Evolutionary conservation across 2,797 vertebrate genomes (phyloP).

Genomic region (Takifugu ocellatus): DNA sequence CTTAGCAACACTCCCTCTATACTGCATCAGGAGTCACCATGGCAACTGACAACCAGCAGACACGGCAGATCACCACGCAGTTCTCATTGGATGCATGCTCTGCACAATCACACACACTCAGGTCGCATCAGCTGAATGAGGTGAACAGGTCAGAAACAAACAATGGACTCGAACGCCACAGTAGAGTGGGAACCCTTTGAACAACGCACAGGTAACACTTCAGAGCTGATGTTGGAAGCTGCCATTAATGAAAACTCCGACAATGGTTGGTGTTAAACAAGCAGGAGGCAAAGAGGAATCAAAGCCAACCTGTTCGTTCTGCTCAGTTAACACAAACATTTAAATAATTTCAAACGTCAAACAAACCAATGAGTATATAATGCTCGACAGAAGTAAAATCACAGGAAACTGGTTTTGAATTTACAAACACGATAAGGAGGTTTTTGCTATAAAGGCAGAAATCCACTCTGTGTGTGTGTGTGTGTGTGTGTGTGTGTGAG

Average conservation of each 20-base stretch:
- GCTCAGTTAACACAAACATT: no score
- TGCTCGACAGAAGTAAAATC: background rate
- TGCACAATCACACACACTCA: slow-evolving; percentile 32
- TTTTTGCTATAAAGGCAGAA: slow-evolving; percentile 2
- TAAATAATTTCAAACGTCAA: no score
- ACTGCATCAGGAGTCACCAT: slow-evolving; percentile 71
- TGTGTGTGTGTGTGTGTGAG: slow-evolving; percentile 1
- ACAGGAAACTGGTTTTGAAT: slow-evolving; percentile 20
- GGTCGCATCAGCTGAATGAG: slow-evolving; percentile 17
- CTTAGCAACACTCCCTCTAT: slow-evolving; percentile 71
- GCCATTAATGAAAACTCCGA: no score
- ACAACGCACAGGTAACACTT: no score
- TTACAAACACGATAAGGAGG: background rate
- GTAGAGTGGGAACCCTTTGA: no score
- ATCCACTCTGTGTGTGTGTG: background rate
- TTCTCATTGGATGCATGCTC: slow-evolving; percentile 46
- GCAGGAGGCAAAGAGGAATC: no score
- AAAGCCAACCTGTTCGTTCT: no score
- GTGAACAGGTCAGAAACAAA: slow-evolving; percentile 24
- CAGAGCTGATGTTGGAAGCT: no score
- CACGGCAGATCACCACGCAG: slow-evolving; percentile 25
- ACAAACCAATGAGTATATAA: no score
- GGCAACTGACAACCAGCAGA: slow-evolving; percentile 68
- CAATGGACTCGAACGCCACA: background rate
- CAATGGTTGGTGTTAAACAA: no score